Evolutionary conservation across 2,797 vertebrate species (phyloP).

Genomic region (Bryconaethiops microstoma): DNA sequence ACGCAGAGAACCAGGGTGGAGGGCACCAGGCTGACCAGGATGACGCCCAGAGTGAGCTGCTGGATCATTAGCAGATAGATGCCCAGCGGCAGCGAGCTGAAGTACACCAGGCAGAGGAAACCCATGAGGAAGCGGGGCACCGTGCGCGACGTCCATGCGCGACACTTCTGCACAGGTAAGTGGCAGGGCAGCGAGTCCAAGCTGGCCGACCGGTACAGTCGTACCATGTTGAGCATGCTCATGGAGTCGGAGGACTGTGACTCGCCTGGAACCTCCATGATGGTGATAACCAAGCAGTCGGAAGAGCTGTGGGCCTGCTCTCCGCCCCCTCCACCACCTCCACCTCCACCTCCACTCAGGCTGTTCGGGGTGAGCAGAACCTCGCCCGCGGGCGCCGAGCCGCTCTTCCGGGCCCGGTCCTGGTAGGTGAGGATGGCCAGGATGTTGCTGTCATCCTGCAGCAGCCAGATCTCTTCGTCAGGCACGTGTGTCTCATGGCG

Average conservation of each 20-base stretch:
- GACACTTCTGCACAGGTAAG: constrained; percentile 77
- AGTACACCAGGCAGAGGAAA: constrained; percentile 86
- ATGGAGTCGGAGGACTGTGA: constrained; percentile 78
- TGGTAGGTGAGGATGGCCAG: constrained; percentile 78
- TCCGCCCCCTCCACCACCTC: constrained; percentile 39
- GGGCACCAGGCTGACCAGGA: constrained; percentile 86
- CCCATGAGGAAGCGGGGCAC: constrained; percentile 86
- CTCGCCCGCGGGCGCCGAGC: constrained; percentile 68
- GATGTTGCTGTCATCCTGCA: constrained; percentile 83
- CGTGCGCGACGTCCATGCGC: constrained; percentile 74
- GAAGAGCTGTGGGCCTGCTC: constrained; percentile 74
- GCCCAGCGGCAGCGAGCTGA: constrained; percentile 89
- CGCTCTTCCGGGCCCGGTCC: constrained; percentile 68
- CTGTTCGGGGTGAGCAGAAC: constrained; percentile 83
- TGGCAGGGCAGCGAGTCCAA: constrained; percentile 78
- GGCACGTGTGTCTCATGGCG: constrained; percentile 82
- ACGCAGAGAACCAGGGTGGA: constrained; percentile 86
- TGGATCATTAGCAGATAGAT: constrained; percentile 90
- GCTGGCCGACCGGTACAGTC: constrained; percentile 79
- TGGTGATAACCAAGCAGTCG: constrained; percentile 88
- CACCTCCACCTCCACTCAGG: constrained; percentile 63
- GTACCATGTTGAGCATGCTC: constrained; percentile 82
- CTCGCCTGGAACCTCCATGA: constrained; percentile 85
- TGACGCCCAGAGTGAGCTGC: constrained; percentile 82
- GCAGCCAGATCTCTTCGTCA: constrained; percentile 79